Conservation (phyloP, 2,888 invertebrate genomes). For the Brachycybe producta region DNA sequence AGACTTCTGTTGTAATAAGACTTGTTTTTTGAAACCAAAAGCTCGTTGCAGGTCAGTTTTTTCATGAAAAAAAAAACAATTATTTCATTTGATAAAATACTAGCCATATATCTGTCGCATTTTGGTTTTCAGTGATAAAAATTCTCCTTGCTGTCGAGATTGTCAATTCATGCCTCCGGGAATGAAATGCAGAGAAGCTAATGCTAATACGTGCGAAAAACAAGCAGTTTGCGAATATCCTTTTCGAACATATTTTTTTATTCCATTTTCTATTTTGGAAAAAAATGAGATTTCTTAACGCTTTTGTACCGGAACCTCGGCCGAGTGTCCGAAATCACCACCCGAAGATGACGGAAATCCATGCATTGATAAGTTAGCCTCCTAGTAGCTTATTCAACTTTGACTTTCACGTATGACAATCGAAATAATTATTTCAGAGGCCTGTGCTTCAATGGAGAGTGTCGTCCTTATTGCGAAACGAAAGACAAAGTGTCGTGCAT, state of each 20-base stretch:
- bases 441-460: conserved; percentile 77
- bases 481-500: conserved; percentile 87
- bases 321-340: conserved; percentile 72
- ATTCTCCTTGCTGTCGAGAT: conserved; percentile 86
- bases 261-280: neutral
- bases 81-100: conserved; percentile 3
- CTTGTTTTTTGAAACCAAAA: conserved; percentile 73
- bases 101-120: neutral
- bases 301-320: conserved; percentile 53
- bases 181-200: conserved; percentile 64
- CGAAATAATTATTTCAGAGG: conserved; percentile 44
- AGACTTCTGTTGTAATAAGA: conserved; percentile 84
- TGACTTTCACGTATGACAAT: neutral
- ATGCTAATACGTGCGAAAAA: conserved; percentile 81
- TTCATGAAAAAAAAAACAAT: neutral
- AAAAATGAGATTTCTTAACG: conserved; percentile 9
- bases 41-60: conserved; percentile 80
- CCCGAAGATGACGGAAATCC: conserved; percentile 73
- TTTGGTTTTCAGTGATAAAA: conserved; percentile 61
- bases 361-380: conserved; percentile 57
- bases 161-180: conserved; percentile 68
- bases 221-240: conserved; percentile 46
- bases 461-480: conserved; percentile 89
- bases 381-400: neutral
- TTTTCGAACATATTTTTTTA: conserved; percentile 16